A percentile compares a stretch with the other conserved stretches of the same genome.
Evolutionary conservation across 2,113 vertebrate genomes (phyloP).

Genomic region (Daboia siamensis): DNA sequence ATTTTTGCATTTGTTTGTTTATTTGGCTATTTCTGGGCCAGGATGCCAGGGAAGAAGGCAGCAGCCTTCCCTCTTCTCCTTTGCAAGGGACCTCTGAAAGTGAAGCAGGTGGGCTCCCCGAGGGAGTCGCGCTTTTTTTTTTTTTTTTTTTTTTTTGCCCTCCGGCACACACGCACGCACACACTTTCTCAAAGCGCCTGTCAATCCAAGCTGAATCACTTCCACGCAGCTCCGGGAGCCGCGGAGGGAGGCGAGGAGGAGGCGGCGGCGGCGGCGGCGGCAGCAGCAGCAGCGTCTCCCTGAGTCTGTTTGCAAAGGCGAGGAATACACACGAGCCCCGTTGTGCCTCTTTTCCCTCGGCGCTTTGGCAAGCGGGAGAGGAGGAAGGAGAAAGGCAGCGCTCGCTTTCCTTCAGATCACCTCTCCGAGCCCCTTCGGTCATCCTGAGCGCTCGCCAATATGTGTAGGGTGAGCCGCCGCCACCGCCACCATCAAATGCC

Average conservation of each 20-base stretch:
- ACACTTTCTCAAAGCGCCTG: constrained; percentile 4
- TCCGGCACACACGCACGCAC: background rate
- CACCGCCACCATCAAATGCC: background rate
- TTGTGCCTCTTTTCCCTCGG: constrained; percentile 6
- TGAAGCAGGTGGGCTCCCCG: constrained; percentile 13
- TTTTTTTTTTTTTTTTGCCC: background rate
- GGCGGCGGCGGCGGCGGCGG: too few relatives aligned
- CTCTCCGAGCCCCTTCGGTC: background rate
- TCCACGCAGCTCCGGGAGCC: background rate
- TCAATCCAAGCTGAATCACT: constrained; percentile 5
- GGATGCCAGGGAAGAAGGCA: constrained; percentile 41
- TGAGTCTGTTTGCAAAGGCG: constrained; percentile 28
- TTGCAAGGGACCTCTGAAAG: constrained; percentile 4
- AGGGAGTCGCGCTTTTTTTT: background rate
- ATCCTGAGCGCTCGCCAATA: background rate
- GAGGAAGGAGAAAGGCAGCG: background rate
- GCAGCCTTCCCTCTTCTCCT: background rate
- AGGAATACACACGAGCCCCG: constrained; percentile 12
- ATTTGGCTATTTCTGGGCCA: constrained; percentile 33
- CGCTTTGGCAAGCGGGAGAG: background rate
- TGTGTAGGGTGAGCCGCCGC: background rate
- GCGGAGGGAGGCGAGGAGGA: background rate
- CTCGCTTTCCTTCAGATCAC: background rate
- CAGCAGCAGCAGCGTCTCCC: constrained; percentile 20
- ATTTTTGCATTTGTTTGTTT: background rate